Evolutionary conservation across 2,113 vertebrate species (phyloP).

Genomic region (Sarotherodon lohbergeri): DNA sequence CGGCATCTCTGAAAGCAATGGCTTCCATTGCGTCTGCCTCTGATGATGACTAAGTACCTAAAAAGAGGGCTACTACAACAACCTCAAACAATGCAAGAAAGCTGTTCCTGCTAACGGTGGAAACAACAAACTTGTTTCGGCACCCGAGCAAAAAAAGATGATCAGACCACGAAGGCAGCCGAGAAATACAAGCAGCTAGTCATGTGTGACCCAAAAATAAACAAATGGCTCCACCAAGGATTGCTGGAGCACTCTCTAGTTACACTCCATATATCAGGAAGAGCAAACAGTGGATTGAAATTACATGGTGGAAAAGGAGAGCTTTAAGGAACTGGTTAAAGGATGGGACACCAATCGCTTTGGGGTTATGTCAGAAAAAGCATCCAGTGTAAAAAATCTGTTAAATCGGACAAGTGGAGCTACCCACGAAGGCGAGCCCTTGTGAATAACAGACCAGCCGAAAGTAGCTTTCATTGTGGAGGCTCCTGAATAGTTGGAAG

Average conservation of each 20-base stretch:
- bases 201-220: background rate
- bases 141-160: background rate
- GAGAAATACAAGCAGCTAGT: background rate
- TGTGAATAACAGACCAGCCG: background rate
- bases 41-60: background rate
- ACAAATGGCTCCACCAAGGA: background rate
- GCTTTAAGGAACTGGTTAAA: background rate
- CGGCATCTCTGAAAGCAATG: accelerated
- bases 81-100: background rate
- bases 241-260: background rate
- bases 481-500: background rate
- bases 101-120: background rate
- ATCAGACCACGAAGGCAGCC: background rate
- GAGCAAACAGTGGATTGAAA: background rate
- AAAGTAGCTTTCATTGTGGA: background rate
- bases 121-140: background rate
- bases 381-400: background rate
- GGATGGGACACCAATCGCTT: accelerated
- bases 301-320: background rate
- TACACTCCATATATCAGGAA: background rate
- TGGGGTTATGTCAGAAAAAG: background rate
- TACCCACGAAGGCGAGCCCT: accelerated
- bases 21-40: accelerated
- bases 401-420: background rate
- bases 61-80: background rate